These are phyloP conservation scores for Dynastes tityus DNA, from an alignment of 2,888 invertebrate species.

Conservation along the genomic window DNA sequence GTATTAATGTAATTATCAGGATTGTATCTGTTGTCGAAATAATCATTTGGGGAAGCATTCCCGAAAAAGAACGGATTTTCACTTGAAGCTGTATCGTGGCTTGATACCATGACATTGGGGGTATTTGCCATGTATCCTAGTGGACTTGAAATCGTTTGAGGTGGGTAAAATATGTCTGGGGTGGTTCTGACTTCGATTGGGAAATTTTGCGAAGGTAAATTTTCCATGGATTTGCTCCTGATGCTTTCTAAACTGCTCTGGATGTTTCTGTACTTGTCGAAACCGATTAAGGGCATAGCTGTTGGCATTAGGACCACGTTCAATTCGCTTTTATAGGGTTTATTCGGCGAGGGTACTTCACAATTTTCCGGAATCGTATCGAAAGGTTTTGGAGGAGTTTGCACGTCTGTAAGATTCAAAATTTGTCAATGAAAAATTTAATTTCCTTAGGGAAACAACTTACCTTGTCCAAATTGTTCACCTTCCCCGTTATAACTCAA, in stretches of 20 bases:
- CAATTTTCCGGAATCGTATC: constrained; percentile 39
- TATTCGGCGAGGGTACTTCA: constrained; percentile 53
- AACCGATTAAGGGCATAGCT: constrained; percentile 69
- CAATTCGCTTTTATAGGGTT: constrained; percentile 68
- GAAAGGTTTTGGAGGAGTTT: constrained; percentile 40
- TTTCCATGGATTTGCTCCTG: constrained; percentile 52
- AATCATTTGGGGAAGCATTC: constrained; percentile 61
- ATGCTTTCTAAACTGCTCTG: constrained; percentile 66
- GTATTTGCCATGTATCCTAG: constrained; percentile 27
- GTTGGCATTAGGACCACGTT: constrained; percentile 70
- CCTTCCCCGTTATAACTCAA: constrained; percentile 46
- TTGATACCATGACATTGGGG: constrained; percentile 33
- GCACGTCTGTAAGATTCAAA: background rate
- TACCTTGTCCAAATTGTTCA: constrained; percentile 30
- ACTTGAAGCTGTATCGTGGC: constrained; percentile 20
- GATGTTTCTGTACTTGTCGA: constrained; percentile 68
- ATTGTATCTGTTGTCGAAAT: constrained; percentile 63
- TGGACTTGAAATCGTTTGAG: constrained; percentile 28
- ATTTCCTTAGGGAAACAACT: background rate
- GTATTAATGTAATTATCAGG: constrained; percentile 61
- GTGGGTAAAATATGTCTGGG: constrained; percentile 44
- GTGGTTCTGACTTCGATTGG: constrained; percentile 57
- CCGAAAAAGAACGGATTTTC: constrained; percentile 67
- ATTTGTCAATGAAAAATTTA: background rate
- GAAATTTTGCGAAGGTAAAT: constrained; percentile 58